phyloP scores from a whole-genome alignment of 2,888 invertebrate species.

The Ornithoptera alexandrae region DNA sequence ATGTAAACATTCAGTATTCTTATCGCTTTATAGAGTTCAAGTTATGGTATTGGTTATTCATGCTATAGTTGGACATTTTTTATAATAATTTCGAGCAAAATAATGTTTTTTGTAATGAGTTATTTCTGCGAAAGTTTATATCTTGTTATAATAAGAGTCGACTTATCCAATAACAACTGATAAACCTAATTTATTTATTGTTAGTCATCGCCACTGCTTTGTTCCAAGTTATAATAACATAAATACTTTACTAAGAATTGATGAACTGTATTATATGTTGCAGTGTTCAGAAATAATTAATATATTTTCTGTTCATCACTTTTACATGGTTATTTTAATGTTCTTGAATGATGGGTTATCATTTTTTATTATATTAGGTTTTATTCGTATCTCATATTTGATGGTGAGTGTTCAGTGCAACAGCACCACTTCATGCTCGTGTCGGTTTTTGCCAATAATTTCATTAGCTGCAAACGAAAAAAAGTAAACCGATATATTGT shows the following conservation, averaged over 20 bases:
- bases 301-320: neutral
- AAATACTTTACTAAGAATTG: constrained; percentile 2
- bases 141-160: neutral
- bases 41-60: too few relatives aligned
- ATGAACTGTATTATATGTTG: neutral
- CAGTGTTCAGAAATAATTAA: neutral
- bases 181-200: neutral
- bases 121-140: neutral
- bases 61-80: too few relatives aligned
- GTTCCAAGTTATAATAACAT: neutral
- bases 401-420: too few relatives aligned
- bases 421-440: too few relatives aligned
- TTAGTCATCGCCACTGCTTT: neutral
- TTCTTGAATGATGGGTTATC: neutral
- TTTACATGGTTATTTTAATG: neutral
- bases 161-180: neutral
- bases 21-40: too few relatives aligned
- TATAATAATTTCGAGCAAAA: too few relatives aligned
- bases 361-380: neutral
- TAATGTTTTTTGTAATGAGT: neutral
- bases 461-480: too few relatives aligned
- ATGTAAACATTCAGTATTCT: too few relatives aligned
- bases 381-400: too few relatives aligned
- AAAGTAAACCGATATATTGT: too few relatives aligned
- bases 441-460: too few relatives aligned